Evolutionary conservation across 53 echinoderm and acorn worm genomes (phyloP).

Genomic region (Crossaster papposus): DNA sequence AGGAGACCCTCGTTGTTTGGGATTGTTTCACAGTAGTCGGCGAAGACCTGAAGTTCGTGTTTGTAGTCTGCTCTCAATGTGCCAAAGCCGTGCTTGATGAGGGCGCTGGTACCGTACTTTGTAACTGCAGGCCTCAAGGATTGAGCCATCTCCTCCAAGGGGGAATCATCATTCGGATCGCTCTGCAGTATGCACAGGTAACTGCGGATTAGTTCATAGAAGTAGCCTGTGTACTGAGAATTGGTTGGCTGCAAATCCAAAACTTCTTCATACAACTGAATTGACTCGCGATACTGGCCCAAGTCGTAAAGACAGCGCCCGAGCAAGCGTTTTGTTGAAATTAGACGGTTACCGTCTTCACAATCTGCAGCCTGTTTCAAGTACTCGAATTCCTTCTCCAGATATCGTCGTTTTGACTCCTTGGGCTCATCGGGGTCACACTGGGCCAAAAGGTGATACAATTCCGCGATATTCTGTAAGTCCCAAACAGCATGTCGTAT

Average conservation of each 20-base stretch:
- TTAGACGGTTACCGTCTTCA: not conserved
- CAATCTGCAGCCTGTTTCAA: conserved; percentile 15
- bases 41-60: conserved; percentile 4
- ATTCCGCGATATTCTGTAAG: conserved; percentile 19
- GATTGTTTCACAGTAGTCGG: conserved; percentile 7
- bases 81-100: conserved; percentile 10
- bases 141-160: not conserved
- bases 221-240: conserved; percentile 30
- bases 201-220: conserved; percentile 13
- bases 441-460: not conserved
- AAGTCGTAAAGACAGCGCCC: conserved; percentile 41
- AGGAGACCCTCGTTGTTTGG: conserved; percentile 4
- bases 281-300: conserved; percentile 28
- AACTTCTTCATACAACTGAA: not conserved
- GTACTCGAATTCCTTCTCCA: conserved; percentile 33
- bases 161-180: not conserved
- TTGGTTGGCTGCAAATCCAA: not conserved
- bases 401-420: not conserved
- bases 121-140: conserved; percentile 28
- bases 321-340: not conserved
- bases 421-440: not conserved
- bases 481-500: conserved; percentile 30
- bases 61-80: conserved; percentile 18
- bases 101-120: conserved; percentile 14
- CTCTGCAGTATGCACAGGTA: conserved; percentile 30